Percentiles rank a stretch among this genome's conserved stretches.
phyloP scores from a whole-genome alignment of 1,140 invertebrate genomes.

The Bombus sylvicola region DNA sequence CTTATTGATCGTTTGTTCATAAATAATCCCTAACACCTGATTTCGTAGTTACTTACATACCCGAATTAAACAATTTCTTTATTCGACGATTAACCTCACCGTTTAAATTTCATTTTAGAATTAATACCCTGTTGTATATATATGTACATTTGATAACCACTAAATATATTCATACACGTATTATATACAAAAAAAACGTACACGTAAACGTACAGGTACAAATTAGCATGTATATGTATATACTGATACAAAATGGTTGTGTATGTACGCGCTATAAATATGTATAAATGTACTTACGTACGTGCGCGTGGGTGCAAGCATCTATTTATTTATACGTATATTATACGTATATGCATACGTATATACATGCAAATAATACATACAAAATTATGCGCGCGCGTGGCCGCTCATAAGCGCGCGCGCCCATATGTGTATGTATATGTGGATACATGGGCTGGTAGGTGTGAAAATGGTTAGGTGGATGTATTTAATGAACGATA shows the following conservation, averaged over 20 bases:
- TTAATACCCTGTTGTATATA: slow-evolving; percentile 5
- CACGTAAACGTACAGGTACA: slow-evolving; percentile 28
- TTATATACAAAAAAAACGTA: slow-evolving; percentile 31
- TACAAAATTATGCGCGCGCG: not conserved
- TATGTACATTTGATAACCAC: slow-evolving; percentile 6
- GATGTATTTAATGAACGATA: not conserved
- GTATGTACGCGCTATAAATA: not conserved
- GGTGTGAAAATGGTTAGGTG: not conserved
- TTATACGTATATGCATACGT: slow-evolving; percentile 20
- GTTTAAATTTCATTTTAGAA: not conserved
- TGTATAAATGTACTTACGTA: slow-evolving; percentile 13
- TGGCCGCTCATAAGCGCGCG: not conserved
- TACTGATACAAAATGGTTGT: not conserved
- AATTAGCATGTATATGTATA: slow-evolving; percentile 16
- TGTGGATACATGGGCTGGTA: not conserved
- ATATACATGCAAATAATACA: slow-evolving; percentile 16
- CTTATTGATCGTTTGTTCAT: not conserved
- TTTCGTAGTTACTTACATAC: not conserved
- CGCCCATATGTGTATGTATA: not conserved
- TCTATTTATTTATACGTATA: slow-evolving; percentile 8
- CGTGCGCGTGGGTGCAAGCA: not conserved
- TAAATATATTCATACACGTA: slow-evolving; percentile 34
- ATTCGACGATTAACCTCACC: not conserved
- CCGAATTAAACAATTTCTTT: not conserved
- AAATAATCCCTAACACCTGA: not conserved